These are phyloP conservation scores for Elysia crispata DNA, from an alignment of 2,888 invertebrate species.

Conservation along the genomic window DNA sequence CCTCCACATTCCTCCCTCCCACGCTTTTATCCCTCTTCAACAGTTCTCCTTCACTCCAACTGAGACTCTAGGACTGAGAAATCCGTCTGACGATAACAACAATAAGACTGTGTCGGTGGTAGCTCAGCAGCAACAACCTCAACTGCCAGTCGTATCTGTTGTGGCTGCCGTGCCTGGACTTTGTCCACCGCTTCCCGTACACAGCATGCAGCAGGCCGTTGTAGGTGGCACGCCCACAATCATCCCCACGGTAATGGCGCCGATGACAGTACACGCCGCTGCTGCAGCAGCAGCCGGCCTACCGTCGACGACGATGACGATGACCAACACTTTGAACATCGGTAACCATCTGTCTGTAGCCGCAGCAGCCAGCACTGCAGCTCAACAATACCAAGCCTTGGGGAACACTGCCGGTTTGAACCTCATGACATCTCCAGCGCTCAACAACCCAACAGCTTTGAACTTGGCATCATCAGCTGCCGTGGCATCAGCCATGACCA, in stretches of 20 bases:
- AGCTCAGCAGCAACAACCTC: not conserved
- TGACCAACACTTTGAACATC: slow-evolving; percentile 41
- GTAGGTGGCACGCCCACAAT: slow-evolving; percentile 33
- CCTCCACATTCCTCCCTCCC: slow-evolving; percentile 43
- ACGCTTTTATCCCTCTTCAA: slow-evolving; percentile 45
- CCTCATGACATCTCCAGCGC: not conserved
- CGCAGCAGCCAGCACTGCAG: not conserved
- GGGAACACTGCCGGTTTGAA: slow-evolving; percentile 23
- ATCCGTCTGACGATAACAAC: slow-evolving; percentile 42
- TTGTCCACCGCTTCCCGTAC: slow-evolving; percentile 41
- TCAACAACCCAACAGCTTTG: no score
- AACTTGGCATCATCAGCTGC: no score
- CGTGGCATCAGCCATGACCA: not conserved
- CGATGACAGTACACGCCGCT: slow-evolving; percentile 39
- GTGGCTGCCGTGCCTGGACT: slow-evolving; percentile 40
- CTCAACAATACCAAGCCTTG: slow-evolving; percentile 24
- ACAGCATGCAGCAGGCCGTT: slow-evolving; percentile 44
- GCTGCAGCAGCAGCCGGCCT: slow-evolving; percentile 32
- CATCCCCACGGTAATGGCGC: slow-evolving; percentile 43
- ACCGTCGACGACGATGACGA: slow-evolving; percentile 34
- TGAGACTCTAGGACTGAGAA: slow-evolving; percentile 10
- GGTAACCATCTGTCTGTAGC: slow-evolving; percentile 25
- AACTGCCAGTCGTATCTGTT: slow-evolving; percentile 42
- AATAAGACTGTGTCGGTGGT: slow-evolving; percentile 27
- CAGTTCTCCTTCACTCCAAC: slow-evolving; percentile 36